Evolutionary conservation across 2,113 vertebrate species (phyloP).

Genomic region (Chrysemys picta): DNA sequence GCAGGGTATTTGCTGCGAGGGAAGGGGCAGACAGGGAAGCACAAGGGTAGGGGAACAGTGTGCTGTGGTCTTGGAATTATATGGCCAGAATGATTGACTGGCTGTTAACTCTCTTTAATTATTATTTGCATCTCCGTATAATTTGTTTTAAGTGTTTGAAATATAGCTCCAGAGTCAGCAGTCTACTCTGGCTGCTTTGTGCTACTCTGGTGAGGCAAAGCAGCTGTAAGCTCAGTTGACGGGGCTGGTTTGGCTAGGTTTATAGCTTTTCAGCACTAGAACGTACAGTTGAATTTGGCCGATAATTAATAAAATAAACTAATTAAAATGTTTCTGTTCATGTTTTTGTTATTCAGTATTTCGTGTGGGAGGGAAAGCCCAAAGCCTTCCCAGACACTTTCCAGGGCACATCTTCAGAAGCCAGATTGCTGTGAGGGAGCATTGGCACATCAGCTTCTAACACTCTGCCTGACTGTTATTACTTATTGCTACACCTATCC

Average conservation of each 20-base stretch:
- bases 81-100: not conserved
- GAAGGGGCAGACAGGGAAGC: not conserved
- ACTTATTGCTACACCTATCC: conserved; percentile 26
- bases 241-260: not conserved
- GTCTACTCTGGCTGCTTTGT: not conserved
- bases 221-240: not conserved
- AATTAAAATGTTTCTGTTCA: not conserved
- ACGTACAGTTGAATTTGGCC: not conserved
- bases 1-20: not conserved
- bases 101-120: not conserved
- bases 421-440: not conserved
- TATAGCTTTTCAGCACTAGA: conserved; percentile 9
- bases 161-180: not conserved
- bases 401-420: fast-evolving
- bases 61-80: not conserved
- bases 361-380: not conserved
- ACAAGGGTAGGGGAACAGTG: not conserved
- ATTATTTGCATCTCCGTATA: not conserved
- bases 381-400: fast-evolving
- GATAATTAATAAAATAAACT: not conserved
- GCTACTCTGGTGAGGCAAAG: not conserved
- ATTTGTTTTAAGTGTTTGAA: not conserved
- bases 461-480: not conserved
- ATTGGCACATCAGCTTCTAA: not conserved
- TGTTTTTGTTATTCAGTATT: not conserved